Base-by-base conservation (phyloP, 2,888 invertebrate species). In the Drosophila nr. medialis region DNA sequence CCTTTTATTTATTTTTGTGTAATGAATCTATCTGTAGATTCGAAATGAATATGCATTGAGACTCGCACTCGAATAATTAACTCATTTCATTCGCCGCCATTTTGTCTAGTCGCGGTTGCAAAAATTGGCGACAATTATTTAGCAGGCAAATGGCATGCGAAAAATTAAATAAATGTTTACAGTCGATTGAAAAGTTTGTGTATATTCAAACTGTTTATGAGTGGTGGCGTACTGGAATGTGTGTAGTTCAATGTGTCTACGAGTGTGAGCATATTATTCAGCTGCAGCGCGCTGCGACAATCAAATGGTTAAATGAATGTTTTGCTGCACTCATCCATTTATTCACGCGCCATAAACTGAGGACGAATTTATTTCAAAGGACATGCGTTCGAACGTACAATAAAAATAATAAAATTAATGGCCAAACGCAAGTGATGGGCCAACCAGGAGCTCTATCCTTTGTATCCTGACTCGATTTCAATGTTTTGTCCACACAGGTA, bases 311-410 rank as follows among this genome's bases (percentile, higher is more conserved):
- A 89, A 87, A 87, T 86, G 77, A 87, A 89, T 86, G 89, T 86
- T 75, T 81, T 86, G 80, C 89, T 89, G 89, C 89, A 89, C 73
- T 83, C 85, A 89, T 83, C 77, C 80, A 89, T 89, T 89, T 76
- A 84, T 90, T 87, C 80, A 90, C 90, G 89, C 89, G 86, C 89
- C 87, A 90, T 90, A 89, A 87, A 88, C 77, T 83, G 72, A 80
- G 77, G 71, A 85, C 67, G 78, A 89, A 85, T 88, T 85, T 86
- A 90, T 90, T 79, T 73, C 78, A 77, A 78, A 77, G 84, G 78
- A 80, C 86, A 87, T 76, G 70, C 77, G 67, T 76, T 69, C 72
- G 77, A 77, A 78, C 72, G 76, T 66, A 73, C 84, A 77, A 78
- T 81, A 86, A 90, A 88, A 81, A 81, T 83, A 83, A 83, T 85